A percentile compares a stretch with the other conserved stretches of the same genome.
These are phyloP conservation scores for Drosophila phalerata DNA, from an alignment of 2,888 invertebrate genomes.

Conservation along the genomic window DNA sequence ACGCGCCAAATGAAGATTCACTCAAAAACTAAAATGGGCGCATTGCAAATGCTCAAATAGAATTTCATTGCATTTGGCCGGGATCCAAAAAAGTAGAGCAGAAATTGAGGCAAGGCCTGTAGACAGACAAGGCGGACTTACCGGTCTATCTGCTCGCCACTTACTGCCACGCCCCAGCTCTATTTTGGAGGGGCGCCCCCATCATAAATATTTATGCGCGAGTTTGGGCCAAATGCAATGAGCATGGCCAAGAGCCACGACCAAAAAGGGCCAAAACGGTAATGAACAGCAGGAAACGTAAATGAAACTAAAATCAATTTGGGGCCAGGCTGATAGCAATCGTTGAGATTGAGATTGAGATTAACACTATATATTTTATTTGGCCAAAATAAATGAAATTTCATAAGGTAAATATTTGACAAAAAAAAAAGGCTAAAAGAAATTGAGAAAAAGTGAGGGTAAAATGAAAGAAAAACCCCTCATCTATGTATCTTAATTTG, in stretches of 20 bases:
- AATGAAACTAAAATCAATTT: conserved; percentile 80
- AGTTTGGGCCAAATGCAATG: conserved; percentile 66
- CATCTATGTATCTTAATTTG: conserved; percentile 50
- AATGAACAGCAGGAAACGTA: conserved; percentile 67
- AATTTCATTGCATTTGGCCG: conserved; percentile 77
- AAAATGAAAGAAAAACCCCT: neutral
- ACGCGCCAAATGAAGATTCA: conserved; percentile 47
- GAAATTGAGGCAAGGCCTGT: conserved; percentile 22
- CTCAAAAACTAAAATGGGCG: conserved; percentile 51
- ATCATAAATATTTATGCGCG: conserved; percentile 75
- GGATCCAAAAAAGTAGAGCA: conserved; percentile 57
- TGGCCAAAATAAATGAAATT: conserved; percentile 50
- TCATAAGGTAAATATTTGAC: conserved; percentile 65
- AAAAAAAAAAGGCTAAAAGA: conserved; percentile 8
- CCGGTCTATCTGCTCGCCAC: conserved; percentile 32
- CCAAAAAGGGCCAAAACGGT: conserved; percentile 21
- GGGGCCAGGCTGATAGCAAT: conserved; percentile 68
- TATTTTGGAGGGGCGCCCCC: conserved; percentile 19
- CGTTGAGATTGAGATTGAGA: conserved; percentile 69
- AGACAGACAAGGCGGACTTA: conserved; percentile 25
- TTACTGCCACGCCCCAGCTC: conserved; percentile 36
- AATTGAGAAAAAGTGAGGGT: neutral
- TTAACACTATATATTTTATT: conserved; percentile 38
- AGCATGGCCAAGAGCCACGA: conserved; percentile 8
- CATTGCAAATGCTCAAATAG: conserved; percentile 68